Conservation (phyloP, 1,140 invertebrate species). For the Brachionus rubens region DNA sequence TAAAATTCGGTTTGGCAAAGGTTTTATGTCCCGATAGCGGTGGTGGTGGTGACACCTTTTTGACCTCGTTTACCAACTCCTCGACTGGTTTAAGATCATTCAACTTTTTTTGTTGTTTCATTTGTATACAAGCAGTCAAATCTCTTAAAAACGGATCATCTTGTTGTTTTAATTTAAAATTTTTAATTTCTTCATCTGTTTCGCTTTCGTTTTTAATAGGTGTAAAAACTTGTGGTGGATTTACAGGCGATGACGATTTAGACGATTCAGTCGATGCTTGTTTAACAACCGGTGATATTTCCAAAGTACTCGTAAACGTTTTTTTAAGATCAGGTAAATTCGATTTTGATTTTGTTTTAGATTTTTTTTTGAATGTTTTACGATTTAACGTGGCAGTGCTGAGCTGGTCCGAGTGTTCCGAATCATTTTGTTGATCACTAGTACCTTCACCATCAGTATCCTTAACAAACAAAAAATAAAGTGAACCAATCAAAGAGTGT, state of each 20-base stretch:
- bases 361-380: too few species aligned
- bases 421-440: too few species aligned
- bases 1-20: slow-evolving; percentile 24
- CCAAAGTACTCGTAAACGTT: too few species aligned
- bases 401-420: too few species aligned
- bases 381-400: too few species aligned
- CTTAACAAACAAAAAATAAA: too few species aligned
- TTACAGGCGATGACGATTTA: too few species aligned
- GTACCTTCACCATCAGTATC: too few species aligned
- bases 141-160: slow-evolving; percentile 39
- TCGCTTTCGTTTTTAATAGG: slow-evolving; percentile 5
- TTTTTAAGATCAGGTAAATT: too few species aligned
- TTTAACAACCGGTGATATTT: background rate
- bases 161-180: background rate
- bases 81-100: background rate
- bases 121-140: slow-evolving; percentile 24
- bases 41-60: background rate
- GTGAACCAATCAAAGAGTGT: background rate
- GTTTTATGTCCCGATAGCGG: background rate
- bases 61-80: background rate
- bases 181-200: background rate
- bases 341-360: too few species aligned
- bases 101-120: slow-evolving; percentile 39
- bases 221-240: background rate
- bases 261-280: background rate